These are phyloP conservation scores for Aix galericulata DNA, from an alignment of 2,113 vertebrate species.

Conservation along the genomic window DNA sequence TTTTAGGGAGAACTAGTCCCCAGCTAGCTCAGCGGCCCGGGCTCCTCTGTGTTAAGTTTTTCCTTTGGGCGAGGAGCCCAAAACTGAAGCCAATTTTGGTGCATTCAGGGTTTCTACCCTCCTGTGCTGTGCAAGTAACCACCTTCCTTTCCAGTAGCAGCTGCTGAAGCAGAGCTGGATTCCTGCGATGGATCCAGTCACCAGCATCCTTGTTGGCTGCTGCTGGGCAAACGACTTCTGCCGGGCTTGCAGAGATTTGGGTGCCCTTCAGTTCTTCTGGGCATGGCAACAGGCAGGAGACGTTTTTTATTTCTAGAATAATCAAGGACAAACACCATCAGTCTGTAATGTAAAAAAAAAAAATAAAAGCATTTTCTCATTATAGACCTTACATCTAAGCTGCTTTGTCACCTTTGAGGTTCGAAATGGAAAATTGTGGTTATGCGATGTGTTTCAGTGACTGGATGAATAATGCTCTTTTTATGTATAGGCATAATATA, in stretches of 20 bases:
- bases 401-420: background rate
- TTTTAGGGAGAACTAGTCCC: too few species aligned
- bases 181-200: background rate
- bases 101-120: background rate
- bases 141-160: too few species aligned
- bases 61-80: background rate
- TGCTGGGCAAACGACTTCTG: background rate
- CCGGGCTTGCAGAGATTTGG: background rate
- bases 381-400: background rate
- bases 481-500: too few species aligned
- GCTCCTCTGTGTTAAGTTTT: background rate
- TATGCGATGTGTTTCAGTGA: fast-evolving
- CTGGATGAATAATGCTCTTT: background rate
- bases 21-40: background rate
- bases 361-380: background rate
- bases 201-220: background rate
- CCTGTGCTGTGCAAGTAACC: background rate
- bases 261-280: background rate
- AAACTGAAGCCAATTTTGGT: background rate
- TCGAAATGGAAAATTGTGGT: background rate
- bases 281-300: background rate
- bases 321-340: background rate
- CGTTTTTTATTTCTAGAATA: background rate
- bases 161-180: background rate
- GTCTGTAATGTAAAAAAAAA: background rate